These are phyloP conservation scores for Rousettus leschenaultii DNA, from an alignment of 2,113 vertebrate species.

Conservation along the genomic window DNA sequence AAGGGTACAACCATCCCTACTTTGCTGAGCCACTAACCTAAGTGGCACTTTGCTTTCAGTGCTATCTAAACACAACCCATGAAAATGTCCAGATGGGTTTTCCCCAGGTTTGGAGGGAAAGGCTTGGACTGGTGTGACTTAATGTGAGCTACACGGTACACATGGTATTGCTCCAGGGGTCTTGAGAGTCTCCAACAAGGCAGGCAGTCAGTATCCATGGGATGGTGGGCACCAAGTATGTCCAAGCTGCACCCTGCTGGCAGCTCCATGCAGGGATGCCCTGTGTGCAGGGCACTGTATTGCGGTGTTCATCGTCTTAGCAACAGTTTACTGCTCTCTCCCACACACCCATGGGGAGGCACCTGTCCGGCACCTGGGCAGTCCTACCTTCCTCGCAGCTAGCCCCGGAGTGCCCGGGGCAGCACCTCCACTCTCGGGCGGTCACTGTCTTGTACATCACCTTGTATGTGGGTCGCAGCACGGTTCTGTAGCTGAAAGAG, in stretches of 20 bases:
- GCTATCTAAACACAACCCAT: no score
- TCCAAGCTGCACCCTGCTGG: rapidly evolving
- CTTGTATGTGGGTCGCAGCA: conserved; percentile 92
- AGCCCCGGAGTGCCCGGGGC: conserved; percentile 87
- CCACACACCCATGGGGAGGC: rapidly evolving
- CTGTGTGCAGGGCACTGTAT: rapidly evolving
- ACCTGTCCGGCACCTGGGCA: background rate
- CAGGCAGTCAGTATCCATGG: rapidly evolving
- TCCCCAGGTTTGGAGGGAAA: background rate
- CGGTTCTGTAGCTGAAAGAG: conserved; percentile 89
- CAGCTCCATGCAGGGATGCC: background rate
- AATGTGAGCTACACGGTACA: rapidly evolving
- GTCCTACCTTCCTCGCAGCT: conserved; percentile 91
- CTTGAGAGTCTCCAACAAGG: background rate
- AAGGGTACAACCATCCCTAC: background rate
- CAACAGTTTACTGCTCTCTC: rapidly evolving
- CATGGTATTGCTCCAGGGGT: background rate
- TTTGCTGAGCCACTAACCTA: background rate
- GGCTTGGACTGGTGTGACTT: background rate
- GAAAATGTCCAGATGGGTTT: background rate
- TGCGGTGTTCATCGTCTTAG: rapidly evolving
- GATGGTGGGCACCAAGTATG: background rate
- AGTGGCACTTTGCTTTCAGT: background rate
- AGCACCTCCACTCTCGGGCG: conserved; percentile 94
- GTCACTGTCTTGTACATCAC: conserved; percentile 93